Base-by-base conservation (phyloP, 2,797 vertebrate species). In the Halcyon smyrnensis region DNA sequence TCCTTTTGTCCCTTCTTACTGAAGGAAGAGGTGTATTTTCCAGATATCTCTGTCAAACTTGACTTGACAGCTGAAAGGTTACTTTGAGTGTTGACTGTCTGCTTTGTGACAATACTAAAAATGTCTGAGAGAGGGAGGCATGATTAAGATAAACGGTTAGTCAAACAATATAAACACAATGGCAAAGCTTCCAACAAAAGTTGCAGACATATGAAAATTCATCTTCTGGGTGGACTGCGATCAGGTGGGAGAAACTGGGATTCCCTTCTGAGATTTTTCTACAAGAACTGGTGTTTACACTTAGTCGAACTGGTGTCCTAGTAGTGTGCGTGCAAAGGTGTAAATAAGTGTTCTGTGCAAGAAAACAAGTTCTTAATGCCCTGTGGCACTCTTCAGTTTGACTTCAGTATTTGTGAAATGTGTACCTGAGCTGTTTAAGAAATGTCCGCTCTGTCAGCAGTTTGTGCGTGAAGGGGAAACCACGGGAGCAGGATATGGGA, bases 401-500 rank as follows among this genome's bases (percentile, higher is more conserved):
- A 50, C 21, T 77, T 69, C 1, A 71, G 13, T 45, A 30, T 62
- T 64, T 62, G 48, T 88, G 56, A 86, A 71, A 48, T 21, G 9
- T 46, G 1, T 39, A 5, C 5, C 20, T 81, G 41, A 53, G 32
- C 54, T 71, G 30, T 43, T 12, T 64, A 46, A 80, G 73, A 85
- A 80, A 25, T 15, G 34, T 2, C 8, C 3, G 1, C 14, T 41
- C 12, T 79, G 76, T 48, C 36, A 70, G 25, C 30, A 78, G 15
- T 62, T 45, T 71, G 28, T 34, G 57, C 0, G 0, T 8, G 32
- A 24, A 16, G 37, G 34, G 21, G 5, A 79, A n/a, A 53, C 63
- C 46, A n/a, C 0, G 0, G 34, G n/a, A 27, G 12, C 0, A 1
- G 51, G 24, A 5, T 0, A 5, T 0, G 1, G 62, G 23, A 34